These are phyloP conservation scores for Enteromius trimaculatus DNA, from an alignment of 2,797 vertebrate species.

Conservation along the genomic window DNA sequence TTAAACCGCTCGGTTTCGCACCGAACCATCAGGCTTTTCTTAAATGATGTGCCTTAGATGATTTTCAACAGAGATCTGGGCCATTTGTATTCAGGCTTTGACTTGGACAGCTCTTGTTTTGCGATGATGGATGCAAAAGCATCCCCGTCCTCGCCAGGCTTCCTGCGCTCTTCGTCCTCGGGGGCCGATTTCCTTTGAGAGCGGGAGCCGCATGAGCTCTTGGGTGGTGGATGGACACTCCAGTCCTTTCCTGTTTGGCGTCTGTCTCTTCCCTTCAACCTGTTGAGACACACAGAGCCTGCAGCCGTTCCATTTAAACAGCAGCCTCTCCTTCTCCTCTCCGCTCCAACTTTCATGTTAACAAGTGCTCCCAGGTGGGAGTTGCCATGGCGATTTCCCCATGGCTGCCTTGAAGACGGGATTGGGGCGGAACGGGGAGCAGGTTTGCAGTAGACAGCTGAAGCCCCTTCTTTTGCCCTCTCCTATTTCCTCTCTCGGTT, in stretches of 20 bases:
- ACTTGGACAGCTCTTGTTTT: conserved; percentile 42
- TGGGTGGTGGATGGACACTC: conserved; percentile 54
- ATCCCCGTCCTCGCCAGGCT: background rate
- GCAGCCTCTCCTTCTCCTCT: conserved; percentile 52
- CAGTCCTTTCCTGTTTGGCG: conserved; percentile 52
- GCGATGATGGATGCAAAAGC: conserved; percentile 31
- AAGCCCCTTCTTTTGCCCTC: conserved; percentile 42
- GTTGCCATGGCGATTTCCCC: conserved; percentile 70
- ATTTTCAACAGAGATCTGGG: conserved; percentile 48
- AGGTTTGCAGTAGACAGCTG: conserved; percentile 56
- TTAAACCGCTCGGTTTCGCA: conserved; percentile 53
- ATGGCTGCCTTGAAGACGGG: conserved; percentile 64
- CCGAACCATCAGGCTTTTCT: conserved; percentile 54
- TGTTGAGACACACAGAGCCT: conserved; percentile 63
- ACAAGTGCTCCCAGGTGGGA: conserved; percentile 72
- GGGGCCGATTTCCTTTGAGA: conserved; percentile 47
- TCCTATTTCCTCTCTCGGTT: conserved; percentile 42
- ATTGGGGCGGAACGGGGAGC: conserved; percentile 62
- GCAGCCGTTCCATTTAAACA: conserved; percentile 61
- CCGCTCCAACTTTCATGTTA: conserved; percentile 67
- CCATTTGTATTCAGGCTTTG: conserved; percentile 47
- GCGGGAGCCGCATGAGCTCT: conserved; percentile 44
- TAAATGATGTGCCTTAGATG: conserved; percentile 49
- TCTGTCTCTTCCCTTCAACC: conserved; percentile 55
- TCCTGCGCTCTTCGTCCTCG: conserved; percentile 25